Base-by-base conservation (phyloP, 2,113 vertebrate species). In the Rhinolophus sinicus region DNA sequence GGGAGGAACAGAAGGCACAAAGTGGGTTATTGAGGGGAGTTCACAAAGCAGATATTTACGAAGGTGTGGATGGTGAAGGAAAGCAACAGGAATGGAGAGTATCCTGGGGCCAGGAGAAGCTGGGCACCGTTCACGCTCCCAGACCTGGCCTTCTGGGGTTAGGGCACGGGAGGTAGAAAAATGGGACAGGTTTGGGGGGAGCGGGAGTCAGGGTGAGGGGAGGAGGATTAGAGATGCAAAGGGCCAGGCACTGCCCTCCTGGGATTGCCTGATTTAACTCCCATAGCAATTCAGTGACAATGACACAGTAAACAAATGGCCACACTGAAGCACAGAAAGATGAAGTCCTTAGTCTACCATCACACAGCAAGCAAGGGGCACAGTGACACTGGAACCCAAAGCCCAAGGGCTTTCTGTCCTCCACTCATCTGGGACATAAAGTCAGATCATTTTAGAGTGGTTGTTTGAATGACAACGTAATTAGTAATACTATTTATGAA, bases 181-280 rank as follows among this genome's bases (percentile, higher is more conserved):
- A 1, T 3, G 2, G 4, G 2, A 2, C 8, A 3, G 6, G 6
- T 22, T 50, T 4, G 1, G 12, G 26, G 22, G 1, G 47, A 50
- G 64, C 0, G 6, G 52, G 38, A 6, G 1, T 35, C 1, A 10
- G 56, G 30, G 12, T 14, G 22, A 18, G 6, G 50, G 22, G 19
- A 47, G n/a, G 35, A 75, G 33, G 58, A 47, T 35, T 21, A 2
- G 30, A 58, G 8, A 38, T 18, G 4, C 44, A 16, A 60, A 80
- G n/a, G 13, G 35, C 65, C 65, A 69, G 73, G 14, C 15, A 16
- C 47, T 0, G 21, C 26, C 52, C 35, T 56, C 5, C n/a, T 16
- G 18, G 9, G 26, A 10, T 16, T 26, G 33, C 5, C 47, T 50
- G 40, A 70, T 40, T 56, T 58, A 90, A 64, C 72, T 50, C 56